phyloP scores from a whole-genome alignment of 1,140 invertebrate genomes.

The Zaprionus africanus region DNA sequence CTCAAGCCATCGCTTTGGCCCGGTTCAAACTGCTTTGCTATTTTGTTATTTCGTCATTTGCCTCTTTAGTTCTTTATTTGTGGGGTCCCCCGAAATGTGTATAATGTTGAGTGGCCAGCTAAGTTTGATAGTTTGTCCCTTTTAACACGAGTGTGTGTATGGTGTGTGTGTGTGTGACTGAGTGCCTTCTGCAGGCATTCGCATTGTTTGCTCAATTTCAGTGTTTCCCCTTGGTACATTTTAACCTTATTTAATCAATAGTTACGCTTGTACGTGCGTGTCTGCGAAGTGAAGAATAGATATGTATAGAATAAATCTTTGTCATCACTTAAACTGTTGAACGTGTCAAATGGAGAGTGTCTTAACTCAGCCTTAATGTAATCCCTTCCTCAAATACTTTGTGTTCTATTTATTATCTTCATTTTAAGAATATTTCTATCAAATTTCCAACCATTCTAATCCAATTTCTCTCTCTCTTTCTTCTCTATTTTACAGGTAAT shows the following conservation, averaged over 20 bases:
- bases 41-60: slow-evolving; percentile 42
- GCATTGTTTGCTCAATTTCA: slow-evolving; percentile 69
- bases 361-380: too few species aligned
- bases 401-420: too few species aligned
- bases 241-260: slow-evolving; percentile 2
- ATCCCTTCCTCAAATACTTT: too few species aligned
- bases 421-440: not conserved
- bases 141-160: slow-evolving; percentile 29
- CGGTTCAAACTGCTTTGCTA: slow-evolving; percentile 36
- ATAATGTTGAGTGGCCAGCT: slow-evolving; percentile 48
- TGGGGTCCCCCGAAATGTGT: slow-evolving; percentile 55
- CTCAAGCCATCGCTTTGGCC: slow-evolving; percentile 30
- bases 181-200: slow-evolving; percentile 12
- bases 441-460: not conserved
- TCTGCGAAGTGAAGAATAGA: too few species aligned
- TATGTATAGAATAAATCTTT: not conserved
- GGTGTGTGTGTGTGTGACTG: slow-evolving; percentile 26
- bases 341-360: not conserved
- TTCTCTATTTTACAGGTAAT: slow-evolving; percentile 65
- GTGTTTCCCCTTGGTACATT: slow-evolving; percentile 44
- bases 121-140: slow-evolving; percentile 64
- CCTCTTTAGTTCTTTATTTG: slow-evolving; percentile 38
- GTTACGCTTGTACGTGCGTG: not conserved
- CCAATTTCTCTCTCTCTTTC: slow-evolving; percentile 7
- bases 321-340: not conserved